Percentiles rank a stretch among this genome's conserved stretches.
These are phyloP conservation scores for Cladopsammia gracilis DNA, from an alignment of 64 coral and sea anemone species.

Conservation along the genomic window DNA sequence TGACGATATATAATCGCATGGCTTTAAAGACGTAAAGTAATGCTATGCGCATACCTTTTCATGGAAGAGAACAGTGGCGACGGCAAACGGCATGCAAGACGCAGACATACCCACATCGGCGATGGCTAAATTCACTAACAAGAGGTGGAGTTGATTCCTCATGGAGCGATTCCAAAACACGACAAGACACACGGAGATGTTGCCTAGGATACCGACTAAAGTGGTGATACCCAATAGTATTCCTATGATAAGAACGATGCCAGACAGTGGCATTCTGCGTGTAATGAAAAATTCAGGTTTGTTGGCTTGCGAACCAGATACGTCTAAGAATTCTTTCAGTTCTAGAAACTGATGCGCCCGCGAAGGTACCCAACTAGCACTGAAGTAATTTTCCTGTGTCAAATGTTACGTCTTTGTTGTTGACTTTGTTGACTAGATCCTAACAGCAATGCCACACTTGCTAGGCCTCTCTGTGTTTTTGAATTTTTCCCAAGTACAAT, in stretches of 20 bases:
- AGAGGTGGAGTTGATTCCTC: constrained; percentile 81
- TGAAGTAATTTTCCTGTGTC: too few relatives aligned
- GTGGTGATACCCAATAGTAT: constrained; percentile 92
- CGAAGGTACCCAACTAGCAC: too few relatives aligned
- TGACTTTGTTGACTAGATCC: too few relatives aligned
- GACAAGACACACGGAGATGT: constrained; percentile 87
- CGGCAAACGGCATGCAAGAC: constrained; percentile 96
- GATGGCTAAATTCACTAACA: constrained; percentile 89
- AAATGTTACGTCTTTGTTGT: too few relatives aligned
- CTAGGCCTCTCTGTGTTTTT: too few relatives aligned
- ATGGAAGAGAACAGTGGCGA: constrained; percentile 87
- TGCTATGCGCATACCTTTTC: constrained; percentile 54
- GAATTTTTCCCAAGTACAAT: too few relatives aligned
- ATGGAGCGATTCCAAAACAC: constrained; percentile 92
- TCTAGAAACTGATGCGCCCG: too few relatives aligned
- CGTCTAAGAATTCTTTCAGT: too few relatives aligned
- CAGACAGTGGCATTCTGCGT: constrained; percentile 33
- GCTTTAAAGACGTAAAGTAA: too few relatives aligned
- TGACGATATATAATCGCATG: too few relatives aligned
- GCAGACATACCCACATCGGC: constrained; percentile 97
- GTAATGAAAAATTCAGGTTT: neutral
- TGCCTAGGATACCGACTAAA: constrained; percentile 88
- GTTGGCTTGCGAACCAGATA: too few relatives aligned
- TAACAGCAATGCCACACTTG: too few relatives aligned
- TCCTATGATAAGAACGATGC: constrained; percentile 74